Evolutionary conservation across 2,888 invertebrate species (phyloP).

Genomic region (Drosophila imparisetae): DNA sequence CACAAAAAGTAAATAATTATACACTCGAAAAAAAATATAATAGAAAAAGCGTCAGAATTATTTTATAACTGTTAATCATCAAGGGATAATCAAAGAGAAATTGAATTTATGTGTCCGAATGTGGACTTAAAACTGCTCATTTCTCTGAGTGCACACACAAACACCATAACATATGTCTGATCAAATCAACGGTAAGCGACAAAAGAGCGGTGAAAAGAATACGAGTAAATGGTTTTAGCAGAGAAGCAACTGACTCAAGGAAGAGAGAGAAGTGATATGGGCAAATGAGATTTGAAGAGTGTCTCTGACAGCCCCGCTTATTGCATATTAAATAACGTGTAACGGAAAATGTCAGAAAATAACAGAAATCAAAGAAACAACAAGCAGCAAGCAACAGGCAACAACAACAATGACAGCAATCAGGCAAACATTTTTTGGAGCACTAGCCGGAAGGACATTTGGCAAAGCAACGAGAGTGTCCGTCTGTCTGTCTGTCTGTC

Average conservation of each 20-base stretch:
- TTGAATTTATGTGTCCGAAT: neutral
- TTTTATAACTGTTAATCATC: neutral
- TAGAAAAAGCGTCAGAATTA: neutral
- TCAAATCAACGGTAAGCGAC: conserved; percentile 12
- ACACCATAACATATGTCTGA: conserved; percentile 18
- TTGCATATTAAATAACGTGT: conserved; percentile 71
- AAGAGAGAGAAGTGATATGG: neutral
- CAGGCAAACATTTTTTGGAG: conserved; percentile 16
- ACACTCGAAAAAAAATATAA: neutral
- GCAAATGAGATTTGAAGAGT: conserved; percentile 24
- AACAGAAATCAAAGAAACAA: conserved; percentile 54
- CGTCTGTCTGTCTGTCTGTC: neutral
- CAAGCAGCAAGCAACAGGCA: conserved; percentile 12
- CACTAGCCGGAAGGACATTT: conserved; percentile 59
- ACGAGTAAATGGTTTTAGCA: conserved; percentile 16
- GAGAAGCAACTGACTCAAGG: neutral
- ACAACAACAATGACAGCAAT: conserved; percentile 11
- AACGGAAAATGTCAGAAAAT: conserved; percentile 44
- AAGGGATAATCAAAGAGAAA: neutral
- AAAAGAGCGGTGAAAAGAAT: conserved; percentile 3
- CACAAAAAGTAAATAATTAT: conserved; percentile 22
- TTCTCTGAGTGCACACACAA: neutral
- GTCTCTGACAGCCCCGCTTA: conserved; percentile 72
- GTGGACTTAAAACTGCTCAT: neutral
- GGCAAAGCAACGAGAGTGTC: conserved; percentile 13